Base-by-base conservation (phyloP, 2,113 vertebrate genomes). In the Boulengeromyrus knoepffleri region DNA sequence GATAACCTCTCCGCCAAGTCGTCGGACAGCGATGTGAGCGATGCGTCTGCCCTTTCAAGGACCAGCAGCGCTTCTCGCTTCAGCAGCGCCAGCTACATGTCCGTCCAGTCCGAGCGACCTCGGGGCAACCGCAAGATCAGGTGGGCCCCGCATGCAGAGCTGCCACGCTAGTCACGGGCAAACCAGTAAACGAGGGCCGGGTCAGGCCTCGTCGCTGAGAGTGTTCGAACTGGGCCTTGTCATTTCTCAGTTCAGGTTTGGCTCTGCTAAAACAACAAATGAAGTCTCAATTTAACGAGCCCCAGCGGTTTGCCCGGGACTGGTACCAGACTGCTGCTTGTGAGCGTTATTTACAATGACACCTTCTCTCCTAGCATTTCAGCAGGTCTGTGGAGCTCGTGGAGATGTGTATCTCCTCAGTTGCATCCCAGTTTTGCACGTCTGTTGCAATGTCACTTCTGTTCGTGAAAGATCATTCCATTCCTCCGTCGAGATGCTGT, bases 71-170 rank as follows among this genome's bases (percentile, higher is more conserved):
- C 98, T 77, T 99, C 99, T 94, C 98, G 98, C 90, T 98, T 99
- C 97, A 99, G 99, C 97, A 99, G 99, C 96, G 99, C 98, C 39
- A 99, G 99, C 96, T 98, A 99, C 96, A 98, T 99, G 97, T 99
- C 99, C 19, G 98, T 99, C 93, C 99, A 99, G 77, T 99, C 99
- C 12, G 99, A 99, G 92, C 93, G 98, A 31, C 98, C 97, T 0
- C 95, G 97, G 92, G 98, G 97, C 92, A 99, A 96, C 96, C 98
- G 96, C 94, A 99, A 98, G 94, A 99, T 99, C 95, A 98, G 98
- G 99, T 99, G 97, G 96, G 95, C 88, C 24, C 45, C 5, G 42
- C 21, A 31, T 49, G 84, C 47, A 6, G 5, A n/a, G 6, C 42
- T 27, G 84, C 84, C 84, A 47, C 0, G 13, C 45, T 5, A 15